Evolutionary conservation across 2,888 invertebrate species (phyloP), one percentile per base, ranked within the genome.

Genomic region (Cheilosia urbana): DNA sequence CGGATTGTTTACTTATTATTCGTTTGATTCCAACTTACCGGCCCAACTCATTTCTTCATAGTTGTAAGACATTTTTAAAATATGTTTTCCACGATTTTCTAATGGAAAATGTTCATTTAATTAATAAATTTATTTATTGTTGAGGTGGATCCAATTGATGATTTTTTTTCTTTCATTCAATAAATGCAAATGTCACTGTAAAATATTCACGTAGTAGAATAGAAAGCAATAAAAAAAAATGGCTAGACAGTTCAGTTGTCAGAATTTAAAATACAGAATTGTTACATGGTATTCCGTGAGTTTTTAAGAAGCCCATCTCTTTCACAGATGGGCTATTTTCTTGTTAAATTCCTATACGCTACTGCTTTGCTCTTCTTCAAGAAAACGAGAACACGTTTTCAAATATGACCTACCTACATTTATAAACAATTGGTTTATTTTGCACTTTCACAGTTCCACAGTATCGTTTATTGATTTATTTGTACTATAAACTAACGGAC

Each of bases 1-100:
- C n/a, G 19, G 75, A 17, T 75, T 66, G 69, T 75, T 68, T 65
- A 49, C 60, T 60, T 60, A 21, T 57, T 11, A 27, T 15, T 11
- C 17, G 24, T 60, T 47, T 27, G 58, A 21, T n/a, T 42, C 40
- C 40, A 65, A 87, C 90, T 90, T 90, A 94, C 95, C 95, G 89
- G 91, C 92, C 91, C 93, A 93, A 88, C 92, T 93, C 90, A 95
- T 90, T 88, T 94, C 93, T 87, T 94, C 94, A 87, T 93, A 94
- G 90, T 93, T 93, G 62, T 92, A 91, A 73, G 93, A 90, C 94
- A 94, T 94, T 77, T 87, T 89, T 72, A 17, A 65, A 11, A 66
- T 83, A 24, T 68, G 34, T 51, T 34, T 60, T 40, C 62, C 3
- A 63, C 13, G 17, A 17, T 15, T 21, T 45, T 21, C 42, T 81